Conservation (phyloP, 2,797 vertebrate genomes). For the Aldrovandia affinis region DNA sequence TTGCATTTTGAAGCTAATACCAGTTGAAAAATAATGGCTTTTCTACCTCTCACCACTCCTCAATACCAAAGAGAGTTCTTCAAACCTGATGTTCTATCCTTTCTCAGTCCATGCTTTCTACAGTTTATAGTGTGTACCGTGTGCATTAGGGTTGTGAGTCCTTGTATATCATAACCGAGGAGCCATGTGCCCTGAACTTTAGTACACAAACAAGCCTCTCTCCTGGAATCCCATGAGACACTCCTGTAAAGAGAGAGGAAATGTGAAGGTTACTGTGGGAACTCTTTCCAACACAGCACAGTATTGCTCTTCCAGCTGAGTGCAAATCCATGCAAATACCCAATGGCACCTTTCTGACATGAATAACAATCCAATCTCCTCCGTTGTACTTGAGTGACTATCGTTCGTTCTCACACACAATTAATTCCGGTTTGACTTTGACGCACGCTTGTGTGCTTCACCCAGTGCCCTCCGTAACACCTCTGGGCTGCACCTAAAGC, state of each 20-base stretch:
- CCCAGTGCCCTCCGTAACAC: background rate
- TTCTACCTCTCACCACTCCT: background rate
- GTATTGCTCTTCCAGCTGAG: background rate
- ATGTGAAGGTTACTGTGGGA: background rate
- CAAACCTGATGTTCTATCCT: background rate
- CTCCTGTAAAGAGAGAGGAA: background rate
- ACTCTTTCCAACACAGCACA: background rate
- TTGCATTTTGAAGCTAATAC: background rate
- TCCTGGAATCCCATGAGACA: constrained; percentile 5
- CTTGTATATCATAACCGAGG: background rate
- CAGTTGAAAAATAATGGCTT: background rate
- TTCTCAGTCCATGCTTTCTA: background rate
- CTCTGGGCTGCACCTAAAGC: background rate
- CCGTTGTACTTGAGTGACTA: background rate
- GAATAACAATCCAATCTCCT: background rate
- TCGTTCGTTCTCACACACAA: constrained; percentile 8
- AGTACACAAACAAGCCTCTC: background rate
- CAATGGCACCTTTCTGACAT: background rate
- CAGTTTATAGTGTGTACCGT: background rate
- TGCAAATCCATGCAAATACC: background rate
- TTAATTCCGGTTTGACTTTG: background rate
- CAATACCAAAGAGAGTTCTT: background rate
- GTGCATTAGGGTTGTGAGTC: background rate
- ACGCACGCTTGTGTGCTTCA: background rate
- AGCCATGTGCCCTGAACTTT: constrained; percentile 17